Percentiles rank a stretch among this genome's conserved stretches.
phyloP scores from a whole-genome alignment of 2,797 vertebrate genomes.

The Myotis daubentonii region DNA sequence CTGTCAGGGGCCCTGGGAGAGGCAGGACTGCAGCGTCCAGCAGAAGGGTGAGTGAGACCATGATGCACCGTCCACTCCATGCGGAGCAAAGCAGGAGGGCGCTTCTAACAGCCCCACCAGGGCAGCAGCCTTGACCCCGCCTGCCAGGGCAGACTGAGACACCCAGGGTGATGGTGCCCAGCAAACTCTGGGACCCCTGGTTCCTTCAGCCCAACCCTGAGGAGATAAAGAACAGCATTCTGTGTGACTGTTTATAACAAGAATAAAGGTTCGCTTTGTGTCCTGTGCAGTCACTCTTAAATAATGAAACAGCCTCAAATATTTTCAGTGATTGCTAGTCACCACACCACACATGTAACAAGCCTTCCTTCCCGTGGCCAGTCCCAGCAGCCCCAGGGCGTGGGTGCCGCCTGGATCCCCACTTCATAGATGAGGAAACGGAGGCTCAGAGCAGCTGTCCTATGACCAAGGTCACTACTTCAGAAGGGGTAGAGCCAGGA shows the following conservation, averaged over 20 bases:
- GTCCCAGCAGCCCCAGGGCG: background rate
- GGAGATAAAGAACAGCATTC: background rate
- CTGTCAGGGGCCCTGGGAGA: background rate
- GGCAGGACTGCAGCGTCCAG: background rate
- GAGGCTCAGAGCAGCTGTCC: background rate
- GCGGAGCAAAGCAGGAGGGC: too few species aligned
- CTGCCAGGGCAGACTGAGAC: background rate
- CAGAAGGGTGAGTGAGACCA: background rate
- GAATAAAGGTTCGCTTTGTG: background rate
- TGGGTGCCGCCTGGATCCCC: background rate
- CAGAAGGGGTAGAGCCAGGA: background rate
- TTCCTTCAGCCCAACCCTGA: background rate
- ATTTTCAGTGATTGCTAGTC: background rate
- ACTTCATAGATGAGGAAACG: background rate
- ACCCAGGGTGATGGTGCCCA: too few species aligned
- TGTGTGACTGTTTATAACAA: too few species aligned
- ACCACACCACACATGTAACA: fast-evolving
- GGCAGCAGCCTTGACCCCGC: background rate
- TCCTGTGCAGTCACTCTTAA: background rate
- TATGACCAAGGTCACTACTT: background rate
- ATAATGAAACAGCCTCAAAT: background rate
- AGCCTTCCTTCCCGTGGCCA: fast-evolving
- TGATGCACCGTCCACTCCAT: fast-evolving
- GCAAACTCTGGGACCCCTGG: too few species aligned
- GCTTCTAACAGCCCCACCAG: background rate